A percentile compares a stretch with the other conserved stretches of the same genome.
Evolutionary conservation across 2,113 vertebrate genomes (phyloP).

Genomic region (Sinocyclocheilus maitianheensis): DNA sequence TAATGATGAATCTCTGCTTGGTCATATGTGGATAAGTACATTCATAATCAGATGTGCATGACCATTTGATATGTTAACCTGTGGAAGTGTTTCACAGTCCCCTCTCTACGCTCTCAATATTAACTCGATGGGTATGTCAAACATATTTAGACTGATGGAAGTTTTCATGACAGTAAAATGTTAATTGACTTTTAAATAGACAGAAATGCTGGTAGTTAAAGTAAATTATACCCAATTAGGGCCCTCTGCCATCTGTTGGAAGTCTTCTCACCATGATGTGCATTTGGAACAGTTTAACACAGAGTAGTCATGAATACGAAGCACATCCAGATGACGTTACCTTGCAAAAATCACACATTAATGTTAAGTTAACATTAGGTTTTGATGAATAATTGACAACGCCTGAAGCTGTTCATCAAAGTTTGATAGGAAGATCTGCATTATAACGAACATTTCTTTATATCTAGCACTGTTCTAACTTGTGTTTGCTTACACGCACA

Average conservation of each 20-base stretch:
- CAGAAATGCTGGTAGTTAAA: constrained; percentile 61
- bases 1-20: constrained; percentile 24
- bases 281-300: constrained; percentile 54
- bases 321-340: neutral
- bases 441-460: neutral
- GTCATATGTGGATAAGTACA: neutral
- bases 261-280: constrained; percentile 41
- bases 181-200: constrained; percentile 63
- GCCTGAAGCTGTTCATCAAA: neutral
- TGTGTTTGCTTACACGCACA: neutral
- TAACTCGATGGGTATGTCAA: constrained; percentile 48
- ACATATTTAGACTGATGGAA: constrained; percentile 60
- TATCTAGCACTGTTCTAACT: neutral
- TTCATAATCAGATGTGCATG: constrained; percentile 19
- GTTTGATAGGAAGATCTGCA: neutral
- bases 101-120: neutral
- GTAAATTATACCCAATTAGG: constrained; percentile 61
- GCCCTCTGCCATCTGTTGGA: constrained; percentile 60
- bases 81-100: neutral
- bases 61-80: constrained; percentile 24
- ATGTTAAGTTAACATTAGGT: constrained; percentile 5
- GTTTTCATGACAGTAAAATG: constrained; percentile 58
- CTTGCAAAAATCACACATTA: neutral
- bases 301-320: constrained; percentile 5
- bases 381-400: neutral